Conservation (phyloP, 2,888 invertebrate species). For the Pollenia labialis region DNA sequence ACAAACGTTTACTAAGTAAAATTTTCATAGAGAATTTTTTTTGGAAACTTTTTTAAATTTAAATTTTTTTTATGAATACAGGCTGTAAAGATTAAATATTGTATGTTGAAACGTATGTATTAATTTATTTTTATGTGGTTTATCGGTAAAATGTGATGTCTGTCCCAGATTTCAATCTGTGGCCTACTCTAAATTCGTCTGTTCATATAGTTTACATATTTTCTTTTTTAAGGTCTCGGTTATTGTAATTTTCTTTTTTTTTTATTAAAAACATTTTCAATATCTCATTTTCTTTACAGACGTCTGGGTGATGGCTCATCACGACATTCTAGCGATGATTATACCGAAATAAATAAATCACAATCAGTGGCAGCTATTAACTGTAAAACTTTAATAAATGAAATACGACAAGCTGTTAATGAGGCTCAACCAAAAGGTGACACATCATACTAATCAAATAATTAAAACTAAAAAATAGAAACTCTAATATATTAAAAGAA, state of each 20-base stretch:
- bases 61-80: no score
- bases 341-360: constrained; percentile 86
- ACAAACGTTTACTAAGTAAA: no score
- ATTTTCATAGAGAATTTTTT: no score
- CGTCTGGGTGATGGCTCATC: constrained; percentile 85
- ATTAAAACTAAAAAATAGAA: constrained; percentile 67
- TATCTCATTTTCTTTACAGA: constrained; percentile 75
- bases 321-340: constrained; percentile 87
- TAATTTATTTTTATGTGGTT: no score
- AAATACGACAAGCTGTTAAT: constrained; percentile 94
- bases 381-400: constrained; percentile 93
- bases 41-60: no score
- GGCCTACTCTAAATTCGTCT: no score
- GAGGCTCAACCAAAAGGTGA: constrained; percentile 94
- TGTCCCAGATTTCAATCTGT: no score
- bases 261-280: background rate
- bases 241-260: background rate
- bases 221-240: background rate
- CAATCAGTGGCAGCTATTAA: constrained; percentile 88
- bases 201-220: no score
- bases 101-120: no score
- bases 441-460: constrained; percentile 72
- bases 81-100: no score
- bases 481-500: constrained; percentile 42
- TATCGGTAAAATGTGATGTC: no score